Base-by-base conservation (phyloP, 2,888 invertebrate genomes). In the Pomacea canaliculata region DNA sequence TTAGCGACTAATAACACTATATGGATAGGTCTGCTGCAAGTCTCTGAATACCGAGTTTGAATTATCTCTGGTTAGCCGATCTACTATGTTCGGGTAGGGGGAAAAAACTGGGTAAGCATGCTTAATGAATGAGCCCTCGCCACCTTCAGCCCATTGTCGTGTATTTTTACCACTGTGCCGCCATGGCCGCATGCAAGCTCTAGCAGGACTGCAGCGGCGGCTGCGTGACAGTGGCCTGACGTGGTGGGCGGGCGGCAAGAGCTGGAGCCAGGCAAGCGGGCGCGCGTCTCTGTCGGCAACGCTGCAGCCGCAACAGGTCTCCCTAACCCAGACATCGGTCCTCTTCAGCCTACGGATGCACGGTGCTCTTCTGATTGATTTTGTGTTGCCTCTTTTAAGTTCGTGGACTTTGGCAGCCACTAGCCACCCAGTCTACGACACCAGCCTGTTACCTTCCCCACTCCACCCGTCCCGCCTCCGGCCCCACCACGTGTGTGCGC, bases 221-320 rank as follows among this genome's bases (percentile, higher is more conserved):
- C 51, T 27, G 23, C 68, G 27, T 46, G 68, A 46, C 23, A 46
- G 68, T n/a, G 68, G 48, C 68, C n/a, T 68, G 51, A 56, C 51
- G 51, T 56, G 51, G 51, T 56, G 51, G 51, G 51, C 10, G 51
- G 51, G 51, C 51, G 51, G 51, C 51, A 10, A 56, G 12, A 8
- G 51, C 51, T 56, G 10, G 51, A 10, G 51, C 10, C 12, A 10
- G 10, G 51, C 51, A 13, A 16, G 51, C 12, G 51, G 12, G 12
- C 51, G 37, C 7, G 68, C 48, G 68, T 46, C 68, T 27, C 23
- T 46, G 68, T 37, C 37, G 19, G 27, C 13, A 37, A 9, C 27
- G 48, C 68, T 23, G 63, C 63, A 56, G 51, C 63, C 7, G 68
- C 68, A 68, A 68, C 68, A 68, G 68, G 68, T 68, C 68, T 68